These are phyloP conservation scores for Spatula versicolor DNA, from an alignment of 2,797 vertebrate species.

Conservation along the genomic window DNA sequence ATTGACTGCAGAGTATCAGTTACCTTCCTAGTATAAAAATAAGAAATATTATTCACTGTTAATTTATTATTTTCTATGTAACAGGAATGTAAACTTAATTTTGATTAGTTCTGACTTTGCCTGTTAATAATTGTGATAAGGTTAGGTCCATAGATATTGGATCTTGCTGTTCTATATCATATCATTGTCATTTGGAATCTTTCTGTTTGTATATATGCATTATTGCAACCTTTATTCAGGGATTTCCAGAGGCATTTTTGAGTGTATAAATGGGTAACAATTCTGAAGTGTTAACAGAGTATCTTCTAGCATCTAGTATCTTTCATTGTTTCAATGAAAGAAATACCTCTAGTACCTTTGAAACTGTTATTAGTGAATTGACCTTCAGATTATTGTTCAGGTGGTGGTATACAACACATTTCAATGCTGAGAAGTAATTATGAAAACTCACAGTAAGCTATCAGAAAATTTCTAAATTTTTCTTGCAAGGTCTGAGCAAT, in stretches of 20 bases:
- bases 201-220: neutral
- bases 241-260: neutral
- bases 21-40: neutral
- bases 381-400: neutral
- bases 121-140: neutral
- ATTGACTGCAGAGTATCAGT: neutral
- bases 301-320: neutral
- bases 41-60: neutral
- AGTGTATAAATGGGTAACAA: fast-evolving
- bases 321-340: neutral
- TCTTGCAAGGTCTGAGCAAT: neutral
- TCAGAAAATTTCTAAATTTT: neutral
- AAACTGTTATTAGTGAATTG: neutral
- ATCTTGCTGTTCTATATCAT: neutral
- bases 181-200: neutral
- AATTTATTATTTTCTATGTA: neutral
- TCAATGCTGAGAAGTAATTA: neutral
- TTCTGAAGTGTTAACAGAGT: neutral
- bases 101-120: neutral
- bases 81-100: neutral
- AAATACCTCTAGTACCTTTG: neutral
- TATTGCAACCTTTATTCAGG: neutral
- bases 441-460: neutral
- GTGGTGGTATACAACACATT: neutral
- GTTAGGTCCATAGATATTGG: neutral